A percentile compares a stretch with the other conserved stretches of the same genome.
Conservation (phyloP, 1,140 invertebrate species). For the Armadillidium nasatum region DNA sequence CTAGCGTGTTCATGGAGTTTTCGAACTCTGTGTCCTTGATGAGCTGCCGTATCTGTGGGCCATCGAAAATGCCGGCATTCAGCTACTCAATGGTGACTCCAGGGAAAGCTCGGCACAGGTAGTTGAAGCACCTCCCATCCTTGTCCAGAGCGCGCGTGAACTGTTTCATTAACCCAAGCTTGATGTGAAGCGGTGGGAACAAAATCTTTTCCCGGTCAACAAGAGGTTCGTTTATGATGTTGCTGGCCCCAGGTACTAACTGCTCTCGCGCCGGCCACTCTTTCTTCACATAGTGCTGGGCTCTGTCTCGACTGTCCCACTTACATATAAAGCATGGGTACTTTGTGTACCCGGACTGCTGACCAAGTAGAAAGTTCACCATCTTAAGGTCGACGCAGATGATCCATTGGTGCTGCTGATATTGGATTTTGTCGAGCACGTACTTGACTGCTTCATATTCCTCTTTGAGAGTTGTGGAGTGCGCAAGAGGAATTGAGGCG, state of each 20-base stretch:
- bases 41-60: slow-evolving; percentile 32
- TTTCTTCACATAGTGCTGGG: slow-evolving; percentile 30
- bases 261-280: slow-evolving; percentile 34
- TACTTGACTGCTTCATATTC: slow-evolving; percentile 22
- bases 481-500: slow-evolving; percentile 28
- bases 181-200: slow-evolving; percentile 7
- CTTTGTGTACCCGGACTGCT: slow-evolving; percentile 9
- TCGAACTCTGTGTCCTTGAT: slow-evolving; percentile 18
- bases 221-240: slow-evolving; percentile 1
- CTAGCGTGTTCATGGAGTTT: too few relatives aligned
- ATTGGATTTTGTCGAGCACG: slow-evolving; percentile 28
- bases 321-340: slow-evolving; percentile 8
- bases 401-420: slow-evolving; percentile 28
- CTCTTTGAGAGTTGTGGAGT: slow-evolving; percentile 26
- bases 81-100: slow-evolving; percentile 34
- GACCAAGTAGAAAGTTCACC: slow-evolving; percentile 26
- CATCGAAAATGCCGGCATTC: slow-evolving; percentile 42
- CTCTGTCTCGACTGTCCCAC: slow-evolving; percentile 31
- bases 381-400: slow-evolving; percentile 33
- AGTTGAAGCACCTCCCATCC: slow-evolving; percentile 16
- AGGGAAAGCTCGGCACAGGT: slow-evolving; percentile 46
- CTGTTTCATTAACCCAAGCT: background rate
- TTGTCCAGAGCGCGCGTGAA: background rate
- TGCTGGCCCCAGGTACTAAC: background rate
- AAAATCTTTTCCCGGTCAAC: background rate